Evolutionary conservation across 2,113 vertebrate genomes (phyloP).

Genomic region (Ctenomys sociabilis): DNA sequence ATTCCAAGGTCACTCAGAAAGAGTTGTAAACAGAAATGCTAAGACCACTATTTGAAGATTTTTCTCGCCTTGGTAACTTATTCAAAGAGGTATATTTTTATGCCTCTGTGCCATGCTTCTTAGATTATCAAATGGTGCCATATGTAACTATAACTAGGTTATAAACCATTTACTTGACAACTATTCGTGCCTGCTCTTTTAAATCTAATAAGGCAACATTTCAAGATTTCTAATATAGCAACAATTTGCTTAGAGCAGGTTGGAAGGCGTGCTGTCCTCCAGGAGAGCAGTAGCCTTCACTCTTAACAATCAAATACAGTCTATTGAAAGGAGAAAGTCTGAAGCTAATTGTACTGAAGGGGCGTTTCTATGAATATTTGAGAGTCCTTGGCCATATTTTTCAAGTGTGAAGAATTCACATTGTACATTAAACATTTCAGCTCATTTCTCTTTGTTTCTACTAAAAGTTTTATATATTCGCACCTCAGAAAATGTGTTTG

Average conservation of each 20-base stretch:
- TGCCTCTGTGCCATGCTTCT: neutral
- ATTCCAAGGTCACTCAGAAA: slow-evolving; percentile 26
- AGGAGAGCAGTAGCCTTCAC: slow-evolving; percentile 59
- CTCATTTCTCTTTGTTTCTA: slow-evolving; percentile 67
- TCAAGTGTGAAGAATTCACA: slow-evolving; percentile 56
- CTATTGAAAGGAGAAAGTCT: slow-evolving; percentile 1
- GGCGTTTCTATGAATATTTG: slow-evolving; percentile 58
- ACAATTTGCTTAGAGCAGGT: slow-evolving; percentile 18
- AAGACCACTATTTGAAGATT: slow-evolving; percentile 1
- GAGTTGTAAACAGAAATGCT: slow-evolving; percentile 24
- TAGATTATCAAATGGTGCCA: slow-evolving; percentile 29
- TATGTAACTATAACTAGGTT: slow-evolving; percentile 44
- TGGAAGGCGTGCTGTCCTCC: slow-evolving; percentile 21
- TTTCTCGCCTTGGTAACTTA: slow-evolving; percentile 40
- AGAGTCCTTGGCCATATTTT: slow-evolving; percentile 67
- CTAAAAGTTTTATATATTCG: slow-evolving; percentile 57
- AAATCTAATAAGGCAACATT: slow-evolving; percentile 61
- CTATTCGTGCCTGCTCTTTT: slow-evolving; percentile 19
- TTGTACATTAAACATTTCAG: slow-evolving; percentile 64
- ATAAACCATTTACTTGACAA: slow-evolving; percentile 54
- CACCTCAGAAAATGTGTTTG: slow-evolving; percentile 8
- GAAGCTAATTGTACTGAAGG: slow-evolving; percentile 67
- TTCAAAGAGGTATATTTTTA: slow-evolving; percentile 51
- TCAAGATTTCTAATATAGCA: slow-evolving; percentile 59
- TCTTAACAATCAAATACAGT: slow-evolving; percentile 40